Evolutionary conservation across 2,797 vertebrate species (phyloP), one percentile per base, ranked within the genome.

Genomic region (Mallotus villosus): DNA sequence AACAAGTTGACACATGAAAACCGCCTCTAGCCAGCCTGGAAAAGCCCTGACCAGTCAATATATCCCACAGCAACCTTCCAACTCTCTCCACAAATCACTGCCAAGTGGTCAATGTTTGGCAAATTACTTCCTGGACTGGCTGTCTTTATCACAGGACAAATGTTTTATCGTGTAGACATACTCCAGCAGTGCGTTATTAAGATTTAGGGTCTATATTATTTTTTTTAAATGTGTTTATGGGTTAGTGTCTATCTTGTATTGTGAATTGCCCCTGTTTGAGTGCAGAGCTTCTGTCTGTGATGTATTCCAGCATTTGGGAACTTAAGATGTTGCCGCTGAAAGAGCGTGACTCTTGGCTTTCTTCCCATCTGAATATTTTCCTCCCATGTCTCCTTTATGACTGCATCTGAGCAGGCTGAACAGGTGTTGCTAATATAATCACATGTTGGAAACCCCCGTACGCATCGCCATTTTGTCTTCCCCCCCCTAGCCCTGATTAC

Each of bases 351-450:
- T 5, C 19, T 17, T 17, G 51, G 5, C 51, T 55, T 71, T 83
- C 41, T 12, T 46, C 41, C 41, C 9, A 46, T 46, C 41, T 74
- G 84, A 78, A 85, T 75, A 69, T 29, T 70, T 80, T 82, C 82
- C 81, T 75, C 65, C 64, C 77, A 62, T 84, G 87, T 81, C 81
- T 80, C 71, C 77, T 82, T 78, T 69, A 64, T 76, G 70, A 71
- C 60, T 74, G 71, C 81, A 73, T 77, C 37, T 69, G 82, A 64
- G 74, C 19, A 83, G 89, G 19, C 61, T 63, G 27, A 27, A 88
- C 89, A 90, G 90, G 87, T 90, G 87, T 83, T 74, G 75, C 78
- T 75, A 75, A 70, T 63, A 63, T 34, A 81, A 74, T 77, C 64
- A 49, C 73, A 67, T 78, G 61, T 49, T 86, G 89, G 89, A 90